Percentiles rank a stretch among this genome's conserved stretches.
Conservation (phyloP, 2,888 invertebrate species). For the Clunio marinus region DNA sequence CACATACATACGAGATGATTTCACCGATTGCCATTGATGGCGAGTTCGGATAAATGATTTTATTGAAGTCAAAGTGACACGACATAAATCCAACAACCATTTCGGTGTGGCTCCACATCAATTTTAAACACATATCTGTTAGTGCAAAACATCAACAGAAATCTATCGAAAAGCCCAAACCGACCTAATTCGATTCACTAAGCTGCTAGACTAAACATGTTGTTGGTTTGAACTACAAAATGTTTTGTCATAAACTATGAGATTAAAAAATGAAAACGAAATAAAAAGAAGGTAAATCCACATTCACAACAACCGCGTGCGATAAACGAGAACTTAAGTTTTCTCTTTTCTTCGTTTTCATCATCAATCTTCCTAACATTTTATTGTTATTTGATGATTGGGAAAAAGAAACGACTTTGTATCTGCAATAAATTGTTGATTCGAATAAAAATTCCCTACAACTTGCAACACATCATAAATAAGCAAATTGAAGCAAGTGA, state of each 20-base stretch:
- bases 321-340: background rate
- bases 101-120: background rate
- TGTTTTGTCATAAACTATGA: slow-evolving; percentile 18
- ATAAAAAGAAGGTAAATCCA: slow-evolving; percentile 1
- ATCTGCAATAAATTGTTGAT: too few relatives aligned
- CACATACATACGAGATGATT: background rate
- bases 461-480: background rate
- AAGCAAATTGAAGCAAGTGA: too few relatives aligned
- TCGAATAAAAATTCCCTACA: background rate
- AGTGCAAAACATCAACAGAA: background rate
- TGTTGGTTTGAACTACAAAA: slow-evolving; percentile 6
- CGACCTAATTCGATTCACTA: background rate
- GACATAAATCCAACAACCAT: slow-evolving; percentile 1
- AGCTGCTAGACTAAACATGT: background rate
- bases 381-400: too few relatives aligned
- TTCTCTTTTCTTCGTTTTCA: background rate
- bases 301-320: background rate
- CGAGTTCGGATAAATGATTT: background rate
- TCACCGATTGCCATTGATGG: slow-evolving; percentile 1
- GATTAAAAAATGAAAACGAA: slow-evolving; percentile 15
- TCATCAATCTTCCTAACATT: background rate
- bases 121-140: too few relatives aligned
- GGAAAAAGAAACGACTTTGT: too few relatives aligned
- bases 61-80: slow-evolving; percentile 19
- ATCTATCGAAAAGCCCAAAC: too few relatives aligned